phyloP scores from a whole-genome alignment of 2,113 vertebrate genomes.

The Apistogramma diplotaenia region DNA sequence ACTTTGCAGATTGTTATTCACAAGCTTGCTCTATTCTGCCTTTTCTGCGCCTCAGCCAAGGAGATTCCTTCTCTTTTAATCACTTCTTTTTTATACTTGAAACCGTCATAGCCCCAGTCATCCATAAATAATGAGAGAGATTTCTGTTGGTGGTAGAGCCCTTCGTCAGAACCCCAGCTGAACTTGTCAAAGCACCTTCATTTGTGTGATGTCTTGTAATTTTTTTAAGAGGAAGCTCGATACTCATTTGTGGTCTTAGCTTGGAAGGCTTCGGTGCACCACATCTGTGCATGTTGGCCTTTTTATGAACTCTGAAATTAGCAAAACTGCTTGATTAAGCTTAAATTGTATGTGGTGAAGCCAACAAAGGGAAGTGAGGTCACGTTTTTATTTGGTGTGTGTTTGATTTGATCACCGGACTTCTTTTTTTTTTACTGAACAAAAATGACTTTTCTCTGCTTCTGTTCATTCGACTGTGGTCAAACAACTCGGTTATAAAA shows the following conservation, averaged over 20 bases:
- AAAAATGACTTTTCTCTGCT: constrained; percentile 38
- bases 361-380: constrained; percentile 48
- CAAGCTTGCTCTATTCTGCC: constrained; percentile 74
- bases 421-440: neutral
- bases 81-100: constrained; percentile 79
- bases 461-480: constrained; percentile 53
- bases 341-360: constrained; percentile 42
- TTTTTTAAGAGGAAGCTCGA: constrained; percentile 46
- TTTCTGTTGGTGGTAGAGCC: constrained; percentile 62
- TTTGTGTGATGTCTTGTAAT: constrained; percentile 68
- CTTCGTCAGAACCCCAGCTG: constrained; percentile 62
- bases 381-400: constrained; percentile 24
- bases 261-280: constrained; percentile 42
- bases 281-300: constrained; percentile 54
- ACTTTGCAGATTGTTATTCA: constrained; percentile 75
- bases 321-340: constrained; percentile 45
- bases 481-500: constrained; percentile 46
- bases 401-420: constrained; percentile 5
- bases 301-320: constrained; percentile 43
- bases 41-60: constrained; percentile 78
- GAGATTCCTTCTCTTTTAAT: constrained; percentile 78
- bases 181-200: constrained; percentile 66
- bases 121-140: constrained; percentile 67
- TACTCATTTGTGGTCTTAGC: constrained; percentile 48
- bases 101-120: constrained; percentile 64